Evolutionary conservation across 2,113 vertebrate genomes (phyloP).

Genomic region (Cephalopterus ornatus): DNA sequence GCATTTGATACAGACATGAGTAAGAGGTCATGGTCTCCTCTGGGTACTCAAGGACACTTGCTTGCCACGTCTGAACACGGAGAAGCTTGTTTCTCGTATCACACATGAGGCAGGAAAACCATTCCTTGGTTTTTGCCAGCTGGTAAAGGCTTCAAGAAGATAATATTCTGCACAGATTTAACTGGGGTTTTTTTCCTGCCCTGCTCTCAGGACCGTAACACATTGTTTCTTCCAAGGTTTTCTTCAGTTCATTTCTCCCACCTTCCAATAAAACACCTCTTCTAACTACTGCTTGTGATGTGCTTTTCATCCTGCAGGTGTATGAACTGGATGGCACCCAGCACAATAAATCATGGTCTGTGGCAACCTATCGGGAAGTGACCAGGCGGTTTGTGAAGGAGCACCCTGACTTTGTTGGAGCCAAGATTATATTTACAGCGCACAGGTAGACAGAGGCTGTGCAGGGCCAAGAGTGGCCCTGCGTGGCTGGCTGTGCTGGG

Average conservation of each 20-base stretch:
- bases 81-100: not conserved
- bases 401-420: constrained; percentile 84
- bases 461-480: rapidly evolving
- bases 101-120: not conserved
- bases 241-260: not conserved
- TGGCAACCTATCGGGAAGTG: constrained; percentile 78
- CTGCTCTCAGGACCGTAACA: not conserved
- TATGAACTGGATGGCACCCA: constrained; percentile 85
- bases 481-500: not conserved
- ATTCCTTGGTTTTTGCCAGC: not conserved
- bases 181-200: not conserved
- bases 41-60: not conserved
- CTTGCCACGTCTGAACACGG: not conserved
- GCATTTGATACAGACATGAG: not conserved
- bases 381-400: constrained; percentile 70
- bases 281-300: not conserved
- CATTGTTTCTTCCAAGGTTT: not conserved
- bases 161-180: not conserved
- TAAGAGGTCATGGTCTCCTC: not conserved
- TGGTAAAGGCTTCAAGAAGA: not conserved
- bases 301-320: constrained; percentile 63
- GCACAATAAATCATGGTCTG: constrained; percentile 74
- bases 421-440: constrained; percentile 77
- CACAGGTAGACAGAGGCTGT: constrained; percentile 66
- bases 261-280: not conserved